phyloP scores from a whole-genome alignment of 2,113 vertebrate species.

The Pteruthius melanotis region DNA sequence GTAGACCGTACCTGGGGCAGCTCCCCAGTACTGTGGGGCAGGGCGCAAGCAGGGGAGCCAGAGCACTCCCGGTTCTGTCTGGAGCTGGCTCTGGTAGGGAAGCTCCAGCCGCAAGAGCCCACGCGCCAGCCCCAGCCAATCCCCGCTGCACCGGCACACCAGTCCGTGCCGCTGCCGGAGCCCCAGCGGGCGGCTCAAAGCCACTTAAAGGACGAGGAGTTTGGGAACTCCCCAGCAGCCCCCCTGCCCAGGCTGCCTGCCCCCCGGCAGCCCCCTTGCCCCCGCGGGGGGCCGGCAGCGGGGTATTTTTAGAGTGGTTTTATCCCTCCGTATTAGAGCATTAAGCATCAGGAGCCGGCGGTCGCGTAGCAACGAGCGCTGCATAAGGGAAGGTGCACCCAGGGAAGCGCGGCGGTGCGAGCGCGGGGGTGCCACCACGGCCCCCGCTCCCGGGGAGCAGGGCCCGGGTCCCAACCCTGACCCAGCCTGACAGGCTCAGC shows the following conservation, averaged over 20 bases:
- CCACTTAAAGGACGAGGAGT: background rate
- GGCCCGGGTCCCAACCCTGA: background rate
- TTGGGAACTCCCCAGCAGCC: background rate
- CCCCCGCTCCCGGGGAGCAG: accelerated
- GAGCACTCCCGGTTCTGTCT: background rate
- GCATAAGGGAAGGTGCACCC: slow-evolving; percentile 43
- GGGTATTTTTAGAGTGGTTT: slow-evolving; percentile 64
- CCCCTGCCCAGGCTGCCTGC: background rate
- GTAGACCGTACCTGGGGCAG: background rate
- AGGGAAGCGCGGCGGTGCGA: background rate
- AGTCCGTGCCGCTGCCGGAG: background rate
- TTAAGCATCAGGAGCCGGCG: slow-evolving; percentile 59
- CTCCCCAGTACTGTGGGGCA: background rate
- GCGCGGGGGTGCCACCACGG: background rate
- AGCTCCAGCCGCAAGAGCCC: slow-evolving; percentile 44
- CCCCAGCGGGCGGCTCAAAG: background rate
- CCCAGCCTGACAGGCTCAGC: background rate
- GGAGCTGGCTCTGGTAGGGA: background rate
- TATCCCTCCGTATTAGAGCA: slow-evolving; percentile 60
- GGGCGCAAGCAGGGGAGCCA: background rate
- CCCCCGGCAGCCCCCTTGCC: background rate
- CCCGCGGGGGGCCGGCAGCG: background rate
- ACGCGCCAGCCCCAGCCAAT: slow-evolving; percentile 55
- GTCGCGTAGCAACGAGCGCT: slow-evolving; percentile 65
- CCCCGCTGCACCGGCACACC: background rate